Evolutionary conservation across 2,113 vertebrate genomes (phyloP).

Genomic region (Ptilonorhynchus violaceus): DNA sequence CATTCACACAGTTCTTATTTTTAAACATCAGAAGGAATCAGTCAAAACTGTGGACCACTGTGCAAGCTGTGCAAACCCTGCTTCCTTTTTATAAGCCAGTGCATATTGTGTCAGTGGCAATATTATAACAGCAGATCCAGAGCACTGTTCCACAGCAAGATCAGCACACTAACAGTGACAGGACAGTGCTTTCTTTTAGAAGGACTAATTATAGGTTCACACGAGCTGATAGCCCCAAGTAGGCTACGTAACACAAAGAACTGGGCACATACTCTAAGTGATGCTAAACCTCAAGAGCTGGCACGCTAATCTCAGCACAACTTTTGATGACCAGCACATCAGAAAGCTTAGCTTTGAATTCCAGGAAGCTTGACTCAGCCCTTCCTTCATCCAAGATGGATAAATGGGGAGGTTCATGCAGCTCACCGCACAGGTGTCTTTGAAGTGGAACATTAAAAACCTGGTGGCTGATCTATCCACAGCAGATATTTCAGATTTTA

Average conservation of each 20-base stretch:
- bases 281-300: not conserved
- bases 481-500: not conserved
- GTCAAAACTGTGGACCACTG: not conserved
- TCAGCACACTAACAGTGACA: not conserved
- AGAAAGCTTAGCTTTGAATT: not conserved
- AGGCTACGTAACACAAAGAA: not conserved
- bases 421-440: not conserved
- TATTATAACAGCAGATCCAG: not conserved
- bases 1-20: conserved; percentile 48
- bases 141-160: not conserved
- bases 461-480: not conserved
- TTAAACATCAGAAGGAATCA: conserved; percentile 43
- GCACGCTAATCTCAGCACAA: not conserved
- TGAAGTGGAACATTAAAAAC: not conserved
- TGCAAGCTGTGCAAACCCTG: not conserved
- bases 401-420: not conserved
- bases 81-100: not conserved
- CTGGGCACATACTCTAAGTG: not conserved
- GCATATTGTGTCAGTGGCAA: not conserved
- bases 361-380: not conserved
- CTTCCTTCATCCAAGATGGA: not conserved
- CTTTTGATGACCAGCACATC: not conserved
- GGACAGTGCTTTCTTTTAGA: not conserved
- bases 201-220: not conserved
- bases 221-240: not conserved